Evolutionary conservation across 2,113 vertebrate genomes (phyloP).

Genomic region (Camarhynchus parvulus): DNA sequence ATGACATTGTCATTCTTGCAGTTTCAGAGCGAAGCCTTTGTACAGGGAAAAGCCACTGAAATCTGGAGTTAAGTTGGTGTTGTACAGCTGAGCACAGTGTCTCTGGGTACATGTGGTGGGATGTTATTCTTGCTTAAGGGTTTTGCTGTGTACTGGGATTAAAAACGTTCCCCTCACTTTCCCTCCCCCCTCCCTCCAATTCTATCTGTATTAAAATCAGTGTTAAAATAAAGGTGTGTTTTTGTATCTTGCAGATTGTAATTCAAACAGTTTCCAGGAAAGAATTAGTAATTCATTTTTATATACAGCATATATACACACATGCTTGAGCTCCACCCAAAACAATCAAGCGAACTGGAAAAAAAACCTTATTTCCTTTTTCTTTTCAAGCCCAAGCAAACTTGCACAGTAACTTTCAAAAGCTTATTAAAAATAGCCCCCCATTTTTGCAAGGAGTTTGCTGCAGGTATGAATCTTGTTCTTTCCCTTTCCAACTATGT

Average conservation of each 20-base stretch:
- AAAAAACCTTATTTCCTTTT: constrained; percentile 65
- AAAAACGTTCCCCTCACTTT: not conserved
- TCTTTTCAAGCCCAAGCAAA: constrained; percentile 50
- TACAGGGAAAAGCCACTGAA: constrained; percentile 42
- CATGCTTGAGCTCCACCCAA: constrained; percentile 58
- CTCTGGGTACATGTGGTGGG: not conserved
- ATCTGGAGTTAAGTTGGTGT: constrained; percentile 47
- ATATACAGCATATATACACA: constrained; percentile 46
- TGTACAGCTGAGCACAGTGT: constrained; percentile 12
- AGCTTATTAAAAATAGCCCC: constrained; percentile 1
- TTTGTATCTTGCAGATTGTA: constrained; percentile 77
- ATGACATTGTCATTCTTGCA: constrained; percentile 73
- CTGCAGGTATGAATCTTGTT: constrained; percentile 21
- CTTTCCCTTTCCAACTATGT: not conserved
- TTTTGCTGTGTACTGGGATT: constrained; percentile 45
- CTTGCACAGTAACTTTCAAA: constrained; percentile 48
- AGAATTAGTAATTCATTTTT: constrained; percentile 75
- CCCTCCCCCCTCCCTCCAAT: not conserved
- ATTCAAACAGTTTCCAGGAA: constrained; percentile 79
- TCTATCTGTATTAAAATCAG: constrained; percentile 55
- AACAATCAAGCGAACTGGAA: constrained; percentile 67
- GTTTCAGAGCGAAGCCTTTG: constrained; percentile 48
- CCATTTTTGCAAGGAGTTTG: constrained; percentile 8
- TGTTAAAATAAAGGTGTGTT: constrained; percentile 70
- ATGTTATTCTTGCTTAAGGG: constrained; percentile 42